Evolutionary conservation across 2,113 vertebrate species (phyloP).

Genomic region (Urocolius indicus): DNA sequence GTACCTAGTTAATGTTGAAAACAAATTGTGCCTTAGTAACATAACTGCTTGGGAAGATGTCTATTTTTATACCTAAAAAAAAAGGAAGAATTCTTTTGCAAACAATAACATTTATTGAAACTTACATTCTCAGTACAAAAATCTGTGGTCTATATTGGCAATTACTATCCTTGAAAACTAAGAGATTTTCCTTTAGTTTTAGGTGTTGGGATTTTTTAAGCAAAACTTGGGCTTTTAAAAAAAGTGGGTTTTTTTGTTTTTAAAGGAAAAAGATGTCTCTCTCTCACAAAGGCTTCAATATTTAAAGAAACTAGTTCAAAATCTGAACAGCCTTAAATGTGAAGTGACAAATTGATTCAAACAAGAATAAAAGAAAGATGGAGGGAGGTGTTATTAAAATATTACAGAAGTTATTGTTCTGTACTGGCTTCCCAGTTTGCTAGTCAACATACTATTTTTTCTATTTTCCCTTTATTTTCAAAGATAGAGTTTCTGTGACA

Average conservation of each 20-base stretch:
- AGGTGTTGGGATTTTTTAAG: background rate
- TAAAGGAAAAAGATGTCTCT: background rate
- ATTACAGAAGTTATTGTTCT: rapidly evolving
- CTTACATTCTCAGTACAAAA: rapidly evolving
- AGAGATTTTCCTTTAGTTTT: background rate
- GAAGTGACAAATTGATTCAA: background rate
- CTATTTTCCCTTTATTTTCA: background rate
- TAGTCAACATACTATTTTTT: background rate
- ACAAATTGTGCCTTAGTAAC: rapidly evolving
- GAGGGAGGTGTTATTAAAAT: background rate
- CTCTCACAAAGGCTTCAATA: background rate
- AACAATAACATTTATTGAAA: background rate
- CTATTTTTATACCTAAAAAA: background rate
- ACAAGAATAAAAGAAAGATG: rapidly evolving
- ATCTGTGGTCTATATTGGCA: rapidly evolving
- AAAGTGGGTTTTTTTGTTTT: no score
- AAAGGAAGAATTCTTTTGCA: background rate
- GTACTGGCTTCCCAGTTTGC: background rate
- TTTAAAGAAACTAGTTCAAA: background rate
- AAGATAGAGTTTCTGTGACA: background rate
- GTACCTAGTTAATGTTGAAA: background rate
- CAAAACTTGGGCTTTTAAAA: rapidly evolving
- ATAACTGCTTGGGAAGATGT: background rate
- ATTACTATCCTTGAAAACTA: background rate
- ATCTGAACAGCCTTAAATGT: background rate